Evolutionary conservation across 2,113 vertebrate species (phyloP), one percentile per base, ranked within the genome.

Genomic region (Macaca mulatta): DNA sequence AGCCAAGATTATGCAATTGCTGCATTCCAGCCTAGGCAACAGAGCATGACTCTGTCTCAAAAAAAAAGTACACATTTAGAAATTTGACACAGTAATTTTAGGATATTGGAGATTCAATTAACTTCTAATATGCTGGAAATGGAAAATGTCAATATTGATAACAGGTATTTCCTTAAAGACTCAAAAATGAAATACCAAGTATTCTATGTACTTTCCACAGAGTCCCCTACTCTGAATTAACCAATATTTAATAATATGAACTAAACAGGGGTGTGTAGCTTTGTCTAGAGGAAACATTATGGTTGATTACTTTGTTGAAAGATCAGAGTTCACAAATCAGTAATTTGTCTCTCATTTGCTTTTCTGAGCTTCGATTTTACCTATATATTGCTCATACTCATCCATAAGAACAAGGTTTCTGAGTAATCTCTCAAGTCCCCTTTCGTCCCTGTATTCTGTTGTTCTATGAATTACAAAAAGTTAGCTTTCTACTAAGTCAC

Each of bases 341-440:
- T 38, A 48, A 77, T 57, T 23, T 90, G 23, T 90, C 30, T 78
- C 40, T 90, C 48, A 78, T 59, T n/a, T 83, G n/a, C 52, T 87
- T 92, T 90, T 57, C 70, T 74, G 16, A 88, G n/a, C 77, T 93
- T 90, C 94, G 10, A 83, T 72, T 75, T 89, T 61, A 82, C 52
- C 20, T 86, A 12, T 35, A 67, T 81, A 40, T 57, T 67, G 72
- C 43, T 95, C 27, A 16, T 55, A 13, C 17, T 89, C 38, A 89
- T 79, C 38, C 30, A 89, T 55, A 79, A 94, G 64, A 59, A 69
- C 79, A 9, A 90, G 12, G 12, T 52, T 77, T 83, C 55, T 90
- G 22, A 35, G 6, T 38, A 6, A 83, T 23, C n/a, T 52, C 70
- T 91, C 16, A 57, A 35, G 13, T 69, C 5, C 17, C 27, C 20